Evolutionary conservation across 2,888 invertebrate genomes (phyloP), one percentile per base, ranked within the genome.

Genomic region (Myopa tessellatipennis): DNA sequence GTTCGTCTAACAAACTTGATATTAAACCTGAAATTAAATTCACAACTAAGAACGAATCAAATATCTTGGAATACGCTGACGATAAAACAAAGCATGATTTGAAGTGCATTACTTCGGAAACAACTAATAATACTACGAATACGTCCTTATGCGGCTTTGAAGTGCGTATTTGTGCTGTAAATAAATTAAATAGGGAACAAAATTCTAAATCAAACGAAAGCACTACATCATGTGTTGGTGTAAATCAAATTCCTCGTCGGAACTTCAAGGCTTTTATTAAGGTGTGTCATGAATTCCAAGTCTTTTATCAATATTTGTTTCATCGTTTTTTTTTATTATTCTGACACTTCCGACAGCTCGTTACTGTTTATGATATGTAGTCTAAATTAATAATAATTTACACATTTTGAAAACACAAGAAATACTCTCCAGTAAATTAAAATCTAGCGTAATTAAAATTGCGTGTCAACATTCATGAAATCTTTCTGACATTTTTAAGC

Each of bases 231-330:
- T 79, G 78, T 63, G 79, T 68, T 55, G 76, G 74, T 7, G 77
- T 38, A n/a, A 81, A 81, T 74, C 63, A 79, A 50, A 8, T 70
- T 69, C 55, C 8, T n/a, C 67, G 72, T 18, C 86, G 83, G 76
- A 89, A 89, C 78, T 89, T 87, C 58, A 89, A 89, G 71, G 84
- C 83, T 38, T 89, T 89, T 79, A 83, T 85, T 4, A 89, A 89
- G 87, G 89, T 88, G 82, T 45, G 45, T 45, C 45, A 45, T 45
- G 45, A 45, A 45, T 8, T 45, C 10, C 1, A 45, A 60, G 26
- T 40, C 7, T 10, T 34, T 40, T 4, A 8, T 16, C 60, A 60
- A 18, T 16, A 14, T 60, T 18, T 60, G 60, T n/a, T 4, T 61
- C 8, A 61, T 8, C 45, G 45, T 45, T 45, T 45, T 45, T 45